phyloP scores from a whole-genome alignment of 2,888 invertebrate species.

The Byasa hedistus region DNA sequence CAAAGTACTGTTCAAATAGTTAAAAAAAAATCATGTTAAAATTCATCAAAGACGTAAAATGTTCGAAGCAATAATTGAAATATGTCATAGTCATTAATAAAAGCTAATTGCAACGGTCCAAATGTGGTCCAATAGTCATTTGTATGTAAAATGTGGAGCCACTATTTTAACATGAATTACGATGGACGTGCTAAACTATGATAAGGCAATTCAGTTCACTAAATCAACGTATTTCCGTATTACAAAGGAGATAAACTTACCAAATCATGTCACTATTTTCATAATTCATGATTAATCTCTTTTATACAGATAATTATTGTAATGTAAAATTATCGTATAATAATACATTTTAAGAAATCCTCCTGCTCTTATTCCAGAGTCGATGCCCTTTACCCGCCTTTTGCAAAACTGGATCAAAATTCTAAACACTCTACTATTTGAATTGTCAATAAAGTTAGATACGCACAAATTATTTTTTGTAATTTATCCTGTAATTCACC shows the following conservation, averaged over 20 bases:
- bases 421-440: too few relatives aligned
- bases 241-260: slow-evolving; percentile 71
- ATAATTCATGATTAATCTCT: not conserved
- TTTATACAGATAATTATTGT: not conserved
- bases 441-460: too few relatives aligned
- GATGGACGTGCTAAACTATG: slow-evolving; percentile 77
- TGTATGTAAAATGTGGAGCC: slow-evolving; percentile 32
- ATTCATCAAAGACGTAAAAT: not conserved
- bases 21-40: not conserved
- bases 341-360: too few relatives aligned
- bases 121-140: slow-evolving; percentile 25
- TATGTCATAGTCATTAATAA: slow-evolving; percentile 9
- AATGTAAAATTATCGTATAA: not conserved
- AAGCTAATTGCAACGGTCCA: slow-evolving; percentile 22
- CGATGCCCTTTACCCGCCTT: too few relatives aligned
- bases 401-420: too few relatives aligned
- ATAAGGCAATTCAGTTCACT: slow-evolving; percentile 68
- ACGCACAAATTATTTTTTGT: too few relatives aligned
- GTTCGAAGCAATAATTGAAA: not conserved
- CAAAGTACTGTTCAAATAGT: too few relatives aligned
- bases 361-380: too few relatives aligned
- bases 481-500: too few relatives aligned
- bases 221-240: slow-evolving; percentile 75
- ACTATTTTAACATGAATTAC: slow-evolving; percentile 71
- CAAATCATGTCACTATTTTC: slow-evolving; percentile 25